Evolutionary conservation across 2,113 vertebrate genomes (phyloP), one percentile per base, ranked within the genome.

Genomic region (Silurus meridionalis): DNA sequence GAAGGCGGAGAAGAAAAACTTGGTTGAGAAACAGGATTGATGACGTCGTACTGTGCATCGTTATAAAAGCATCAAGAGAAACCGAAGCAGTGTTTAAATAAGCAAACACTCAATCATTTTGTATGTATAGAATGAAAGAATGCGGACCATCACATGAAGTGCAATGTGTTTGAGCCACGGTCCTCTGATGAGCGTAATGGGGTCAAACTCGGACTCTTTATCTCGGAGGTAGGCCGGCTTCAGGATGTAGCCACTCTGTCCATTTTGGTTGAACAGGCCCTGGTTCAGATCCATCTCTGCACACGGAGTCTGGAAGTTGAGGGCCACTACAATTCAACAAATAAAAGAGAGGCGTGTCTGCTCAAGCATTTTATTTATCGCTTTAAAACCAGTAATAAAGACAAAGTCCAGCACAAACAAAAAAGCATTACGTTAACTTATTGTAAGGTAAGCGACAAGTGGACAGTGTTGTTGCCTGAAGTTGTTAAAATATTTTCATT

Each of bases 261-360:
- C 96, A 0, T 99, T 99, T 71, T 96, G 94, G 90, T 94, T 92
- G 93, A 99, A 99, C 19, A 92, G 94, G 6, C 97, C 98, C 91
- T 97, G 97, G 92, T 99, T 96, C 75, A 99, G 79, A 57, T 99
- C 97, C 97, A 99, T 97, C 87, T 98, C 96, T 46, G 89, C 7
- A 78, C 96, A 94, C 37, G 91, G 93, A 0, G 97, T 98, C 95
- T 99, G 98, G 93, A 99, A 98, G 93, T 99, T 99, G 17, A 99
- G 90, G 83, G 98, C 96, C 93, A 99, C 98, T 99, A 87, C 6
- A 69, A 8, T 66, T 25, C 23, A 25, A 25, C 23, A 66, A 28
- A 13, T 28, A 37, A 67, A 4, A 11, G 10, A 10, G 1, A 37
- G 37, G 37, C 37, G 37, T 37, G 21, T 63, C 60, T 63, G 60